Conservation (phyloP, 2,888 invertebrate genomes). For the Epirrhoe tristata region DNA sequence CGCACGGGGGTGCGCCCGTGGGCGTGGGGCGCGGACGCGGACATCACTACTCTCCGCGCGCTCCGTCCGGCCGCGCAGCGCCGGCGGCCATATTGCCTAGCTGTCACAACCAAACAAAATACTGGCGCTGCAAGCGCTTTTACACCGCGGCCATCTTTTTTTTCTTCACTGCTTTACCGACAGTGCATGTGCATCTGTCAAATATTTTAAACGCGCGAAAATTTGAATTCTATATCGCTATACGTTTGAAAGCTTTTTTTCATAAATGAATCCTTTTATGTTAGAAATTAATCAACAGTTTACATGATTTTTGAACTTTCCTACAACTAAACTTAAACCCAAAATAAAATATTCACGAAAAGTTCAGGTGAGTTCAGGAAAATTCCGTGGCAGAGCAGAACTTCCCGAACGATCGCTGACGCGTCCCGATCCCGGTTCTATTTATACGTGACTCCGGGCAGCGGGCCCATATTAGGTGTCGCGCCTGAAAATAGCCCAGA, state of each 20-base stretch:
- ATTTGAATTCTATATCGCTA: conserved; percentile 42
- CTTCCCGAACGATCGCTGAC: conserved; percentile 48
- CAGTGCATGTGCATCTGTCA: conserved; percentile 47
- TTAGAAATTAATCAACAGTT: no score
- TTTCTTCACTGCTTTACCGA: conserved; percentile 75
- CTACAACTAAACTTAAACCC: no score
- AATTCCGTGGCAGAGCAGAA: conserved; percentile 18
- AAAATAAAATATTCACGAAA: not conserved
- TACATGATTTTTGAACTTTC: no score
- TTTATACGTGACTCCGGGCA: conserved; percentile 78
- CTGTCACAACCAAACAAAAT: conserved; percentile 57
- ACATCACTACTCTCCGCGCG: conserved; percentile 83
- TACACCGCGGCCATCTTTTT: conserved; percentile 69
- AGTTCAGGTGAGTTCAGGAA: conserved; percentile 22
- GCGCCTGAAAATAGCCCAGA: conserved; percentile 74
- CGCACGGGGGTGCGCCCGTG: conserved; percentile 86
- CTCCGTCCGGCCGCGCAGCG: conserved; percentile 80
- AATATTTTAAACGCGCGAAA: conserved; percentile 54
- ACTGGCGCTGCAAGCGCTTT: conserved; percentile 74
- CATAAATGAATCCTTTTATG: not conserved
- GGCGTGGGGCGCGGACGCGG: conserved; percentile 85
- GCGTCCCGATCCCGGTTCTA: conserved; percentile 64
- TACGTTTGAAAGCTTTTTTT: not conserved
- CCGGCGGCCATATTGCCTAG: conserved; percentile 87
- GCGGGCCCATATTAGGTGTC: conserved; percentile 82